Percentiles rank a stretch among this genome's conserved stretches.
Evolutionary conservation across 1,140 invertebrate species (phyloP).

Genomic region (Philaenus spumarius): DNA sequence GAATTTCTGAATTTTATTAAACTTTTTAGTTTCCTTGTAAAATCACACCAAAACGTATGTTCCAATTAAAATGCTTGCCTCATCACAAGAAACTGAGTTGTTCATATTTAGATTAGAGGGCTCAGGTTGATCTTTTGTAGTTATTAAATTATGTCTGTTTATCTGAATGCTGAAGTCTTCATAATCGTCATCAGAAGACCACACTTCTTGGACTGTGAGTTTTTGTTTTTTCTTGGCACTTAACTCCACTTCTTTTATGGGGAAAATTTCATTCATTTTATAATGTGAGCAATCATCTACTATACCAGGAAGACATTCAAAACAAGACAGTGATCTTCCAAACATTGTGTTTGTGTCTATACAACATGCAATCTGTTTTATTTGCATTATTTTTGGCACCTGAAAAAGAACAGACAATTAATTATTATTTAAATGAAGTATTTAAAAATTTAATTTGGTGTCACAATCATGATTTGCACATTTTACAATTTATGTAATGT

Average conservation of each 20-base stretch:
- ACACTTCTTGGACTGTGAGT: neutral
- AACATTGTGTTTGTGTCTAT: neutral
- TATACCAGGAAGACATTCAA: neutral
- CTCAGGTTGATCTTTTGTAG: neutral
- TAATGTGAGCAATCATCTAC: neutral
- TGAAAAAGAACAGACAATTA: no score
- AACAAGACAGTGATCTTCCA: neutral
- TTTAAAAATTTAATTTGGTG: no score
- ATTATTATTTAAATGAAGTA: no score
- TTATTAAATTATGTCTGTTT: neutral
- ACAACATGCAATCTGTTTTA: neutral
- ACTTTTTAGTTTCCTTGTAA: neutral
- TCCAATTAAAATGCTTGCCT: neutral
- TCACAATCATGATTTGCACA: no score
- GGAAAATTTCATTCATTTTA: neutral
- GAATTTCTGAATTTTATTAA: neutral
- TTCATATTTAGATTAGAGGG: neutral
- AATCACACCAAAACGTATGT: neutral
- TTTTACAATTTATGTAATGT: no score
- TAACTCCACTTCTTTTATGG: no score
- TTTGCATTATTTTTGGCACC: no score
- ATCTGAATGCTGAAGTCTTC: no score
- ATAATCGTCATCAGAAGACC: neutral
- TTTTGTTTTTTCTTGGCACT: no score
- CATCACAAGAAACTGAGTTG: neutral